A percentile compares a stretch with the other conserved stretches of the same genome.
Conservation (phyloP, 23 tunicate species). For the Ciona savignyi region DNA sequence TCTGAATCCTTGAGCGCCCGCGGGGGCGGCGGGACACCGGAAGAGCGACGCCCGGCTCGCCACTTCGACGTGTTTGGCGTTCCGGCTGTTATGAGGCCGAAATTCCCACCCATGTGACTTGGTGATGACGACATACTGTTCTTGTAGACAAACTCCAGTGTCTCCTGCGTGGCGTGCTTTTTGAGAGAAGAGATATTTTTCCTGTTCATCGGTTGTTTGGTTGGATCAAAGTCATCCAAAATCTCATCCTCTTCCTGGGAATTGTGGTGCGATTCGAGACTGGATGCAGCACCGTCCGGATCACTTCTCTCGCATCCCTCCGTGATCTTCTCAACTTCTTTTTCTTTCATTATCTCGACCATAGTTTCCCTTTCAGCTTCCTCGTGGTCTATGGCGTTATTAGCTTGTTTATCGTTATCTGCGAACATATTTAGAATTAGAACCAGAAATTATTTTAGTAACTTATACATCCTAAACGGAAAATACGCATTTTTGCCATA, state of each 20-base stretch:
- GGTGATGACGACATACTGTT: conserved; percentile 30
- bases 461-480: too few species aligned
- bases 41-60: conserved; percentile 28
- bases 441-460: too few species aligned
- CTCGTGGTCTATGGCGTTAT: not conserved
- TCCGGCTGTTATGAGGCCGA: conserved; percentile 12
- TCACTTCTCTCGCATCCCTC: not conserved
- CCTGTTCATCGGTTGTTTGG: conserved; percentile 3
- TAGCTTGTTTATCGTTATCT: too few species aligned
- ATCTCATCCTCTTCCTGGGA: conserved; percentile 6
- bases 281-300: conserved; percentile 1
- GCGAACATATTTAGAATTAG: too few species aligned
- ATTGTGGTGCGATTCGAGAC: not conserved
- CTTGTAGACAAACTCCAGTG: conserved; percentile 66
- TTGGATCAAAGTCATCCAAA: conserved; percentile 2
- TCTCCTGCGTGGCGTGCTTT: conserved; percentile 47
- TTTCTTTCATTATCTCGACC: not conserved
- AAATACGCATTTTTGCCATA: too few species aligned
- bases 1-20: conserved; percentile 47
- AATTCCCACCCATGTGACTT: conserved; percentile 18
- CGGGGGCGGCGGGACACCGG: conserved; percentile 80
- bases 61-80: conserved; percentile 7
- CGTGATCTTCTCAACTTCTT: conserved; percentile 1
- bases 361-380: not conserved
- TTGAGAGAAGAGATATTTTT: conserved; percentile 10